A percentile compares a stretch with the other conserved stretches of the same genome.
Conservation (phyloP, 2,113 vertebrate genomes). For the Nesogale talazaci region DNA sequence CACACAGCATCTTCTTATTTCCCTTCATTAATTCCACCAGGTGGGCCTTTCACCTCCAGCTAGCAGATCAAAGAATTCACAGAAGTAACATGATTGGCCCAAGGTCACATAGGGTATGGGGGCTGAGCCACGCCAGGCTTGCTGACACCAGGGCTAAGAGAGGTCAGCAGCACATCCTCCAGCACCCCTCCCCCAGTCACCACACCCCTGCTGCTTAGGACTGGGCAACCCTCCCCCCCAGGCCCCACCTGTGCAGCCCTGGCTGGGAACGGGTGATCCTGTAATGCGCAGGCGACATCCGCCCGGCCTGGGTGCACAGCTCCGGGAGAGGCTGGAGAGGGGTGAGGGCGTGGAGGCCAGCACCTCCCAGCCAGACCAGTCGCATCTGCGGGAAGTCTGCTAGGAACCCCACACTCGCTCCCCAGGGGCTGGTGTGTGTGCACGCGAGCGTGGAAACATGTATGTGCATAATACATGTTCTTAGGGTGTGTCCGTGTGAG, state of each 20-base stretch:
- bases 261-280: neutral
- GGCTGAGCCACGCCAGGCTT: neutral
- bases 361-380: accelerated
- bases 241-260: too few species aligned
- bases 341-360: accelerated
- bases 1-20: neutral
- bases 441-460: too few species aligned
- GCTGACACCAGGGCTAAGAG: neutral
- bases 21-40: neutral
- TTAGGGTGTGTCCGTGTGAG: too few species aligned
- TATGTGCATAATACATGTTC: too few species aligned
- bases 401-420: too few species aligned
- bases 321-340: accelerated
- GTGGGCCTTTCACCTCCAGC: neutral
- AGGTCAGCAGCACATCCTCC: neutral
- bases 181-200: too few species aligned
- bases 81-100: neutral
- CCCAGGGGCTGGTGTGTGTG: neutral
- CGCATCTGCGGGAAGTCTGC: accelerated
- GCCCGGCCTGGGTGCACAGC: neutral
- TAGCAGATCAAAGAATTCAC: neutral
- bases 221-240: accelerated
- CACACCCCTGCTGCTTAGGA: accelerated
- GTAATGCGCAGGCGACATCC: neutral
- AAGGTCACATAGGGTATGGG: neutral